phyloP scores from a whole-genome alignment of 2,888 invertebrate genomes.

The Pachycephus smyrnensis region DNA sequence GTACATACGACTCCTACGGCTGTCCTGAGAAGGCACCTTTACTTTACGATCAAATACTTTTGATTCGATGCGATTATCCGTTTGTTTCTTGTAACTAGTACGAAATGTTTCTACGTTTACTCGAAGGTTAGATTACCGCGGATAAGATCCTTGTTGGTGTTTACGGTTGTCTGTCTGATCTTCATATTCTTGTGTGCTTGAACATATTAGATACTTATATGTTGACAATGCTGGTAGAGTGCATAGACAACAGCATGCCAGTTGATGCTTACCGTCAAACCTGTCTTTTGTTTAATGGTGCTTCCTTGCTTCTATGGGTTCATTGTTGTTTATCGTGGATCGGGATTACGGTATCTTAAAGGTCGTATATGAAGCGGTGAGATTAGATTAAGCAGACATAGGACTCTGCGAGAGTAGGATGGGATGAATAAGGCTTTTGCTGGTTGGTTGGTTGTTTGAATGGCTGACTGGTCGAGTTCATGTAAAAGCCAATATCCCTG shows the following conservation, averaged over 20 bases:
- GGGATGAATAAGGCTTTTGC: not conserved
- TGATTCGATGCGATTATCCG: no score
- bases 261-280: not conserved
- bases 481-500: conserved; percentile 2
- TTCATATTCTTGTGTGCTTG: not conserved
- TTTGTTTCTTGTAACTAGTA: no score
- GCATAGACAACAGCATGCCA: not conserved
- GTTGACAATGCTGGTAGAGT: not conserved
- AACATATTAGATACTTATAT: not conserved
- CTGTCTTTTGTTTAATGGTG: not conserved
- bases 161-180: not conserved
- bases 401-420: not conserved
- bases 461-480: not conserved
- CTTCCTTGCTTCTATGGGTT: not conserved
- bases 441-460: not conserved
- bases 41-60: no score
- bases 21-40: no score
- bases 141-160: not conserved
- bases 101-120: not conserved
- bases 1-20: no score
- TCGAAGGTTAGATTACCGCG: not conserved
- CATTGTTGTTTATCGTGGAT: not conserved
- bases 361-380: not conserved
- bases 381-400: not conserved
- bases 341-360: not conserved